These are phyloP conservation scores for Melanostoma scalare DNA, from an alignment of 2,888 invertebrate species.

Conservation along the genomic window DNA sequence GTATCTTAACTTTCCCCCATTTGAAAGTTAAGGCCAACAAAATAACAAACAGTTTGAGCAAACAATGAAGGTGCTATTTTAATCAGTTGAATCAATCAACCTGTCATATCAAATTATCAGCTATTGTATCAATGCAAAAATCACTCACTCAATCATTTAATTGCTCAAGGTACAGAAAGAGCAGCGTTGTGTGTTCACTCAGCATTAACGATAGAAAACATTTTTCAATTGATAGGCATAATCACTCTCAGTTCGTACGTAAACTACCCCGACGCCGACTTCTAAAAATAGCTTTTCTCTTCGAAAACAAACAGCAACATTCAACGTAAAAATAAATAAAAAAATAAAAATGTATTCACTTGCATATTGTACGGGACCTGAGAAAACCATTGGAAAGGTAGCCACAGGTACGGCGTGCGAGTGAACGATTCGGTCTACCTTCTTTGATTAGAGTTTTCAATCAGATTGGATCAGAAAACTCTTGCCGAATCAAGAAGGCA, in stretches of 20 bases:
- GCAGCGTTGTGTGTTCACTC: not conserved
- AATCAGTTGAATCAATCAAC: conserved; percentile 37
- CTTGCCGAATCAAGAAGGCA: conserved; percentile 80
- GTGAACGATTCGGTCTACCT: conserved; percentile 81
- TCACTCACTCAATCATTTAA: conserved; percentile 22
- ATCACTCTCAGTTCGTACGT: not conserved
- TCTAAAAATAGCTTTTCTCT: not conserved
- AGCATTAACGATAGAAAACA: too few relatives aligned
- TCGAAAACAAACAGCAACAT: not conserved
- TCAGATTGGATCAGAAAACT: conserved; percentile 75
- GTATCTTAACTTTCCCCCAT: conserved; percentile 6
- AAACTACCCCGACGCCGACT: not conserved
- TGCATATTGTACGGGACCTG: conserved; percentile 72
- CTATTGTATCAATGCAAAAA: conserved; percentile 23
- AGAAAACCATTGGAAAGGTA: conserved; percentile 70
- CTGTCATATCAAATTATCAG: not conserved
- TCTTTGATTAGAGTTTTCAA: conserved; percentile 80
- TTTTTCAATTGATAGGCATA: not conserved
- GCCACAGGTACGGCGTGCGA: conserved; percentile 78
- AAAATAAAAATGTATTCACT: conserved; percentile 76
- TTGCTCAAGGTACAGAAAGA: conserved; percentile 2
- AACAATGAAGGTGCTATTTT: conserved; percentile 21
- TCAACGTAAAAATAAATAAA: not conserved
- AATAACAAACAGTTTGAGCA: conserved; percentile 1
- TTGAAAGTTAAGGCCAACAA: conserved; percentile 4